Conservation (phyloP, 2,113 vertebrate species). For the Catharus fuscescens region DNA sequence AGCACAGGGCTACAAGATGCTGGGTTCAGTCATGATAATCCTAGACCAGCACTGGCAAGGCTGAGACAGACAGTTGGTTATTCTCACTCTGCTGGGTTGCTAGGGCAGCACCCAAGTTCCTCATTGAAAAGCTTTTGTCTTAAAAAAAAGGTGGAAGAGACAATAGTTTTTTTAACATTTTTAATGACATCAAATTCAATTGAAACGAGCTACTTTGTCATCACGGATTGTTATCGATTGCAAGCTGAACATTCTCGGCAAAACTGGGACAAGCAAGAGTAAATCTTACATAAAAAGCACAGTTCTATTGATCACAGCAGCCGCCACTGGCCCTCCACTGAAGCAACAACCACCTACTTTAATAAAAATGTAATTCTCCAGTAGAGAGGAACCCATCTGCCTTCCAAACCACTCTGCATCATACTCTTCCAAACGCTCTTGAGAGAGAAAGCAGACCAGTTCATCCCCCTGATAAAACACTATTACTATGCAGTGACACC, state of each 20-base stretch:
- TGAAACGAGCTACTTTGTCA: conserved; percentile 60
- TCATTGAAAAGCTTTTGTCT: background rate
- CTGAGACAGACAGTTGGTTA: background rate
- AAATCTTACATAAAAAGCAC: conserved; percentile 65
- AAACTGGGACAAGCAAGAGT: conserved; percentile 45
- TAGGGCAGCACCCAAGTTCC: conserved; percentile 5
- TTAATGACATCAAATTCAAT: conserved; percentile 55
- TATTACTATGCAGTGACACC: conserved; percentile 52
- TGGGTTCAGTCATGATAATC: background rate
- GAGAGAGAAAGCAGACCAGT: conserved; percentile 16
- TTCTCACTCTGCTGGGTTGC: background rate
- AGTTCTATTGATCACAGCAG: conserved; percentile 55
- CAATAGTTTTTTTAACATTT: conserved; percentile 33
- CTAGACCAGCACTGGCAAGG: background rate
- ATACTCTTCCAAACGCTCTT: background rate
- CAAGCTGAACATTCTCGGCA: conserved; percentile 44
- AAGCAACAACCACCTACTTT: conserved; percentile 40
- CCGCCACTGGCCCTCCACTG: conserved; percentile 14
- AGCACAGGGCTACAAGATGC: background rate
- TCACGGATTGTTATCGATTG: conserved; percentile 49
- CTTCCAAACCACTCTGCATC: conserved; percentile 35
- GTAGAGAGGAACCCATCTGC: conserved; percentile 32
- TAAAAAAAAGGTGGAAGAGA: background rate
- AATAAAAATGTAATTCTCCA: conserved; percentile 62
- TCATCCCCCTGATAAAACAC: conserved; percentile 41